phyloP scores from a whole-genome alignment of 2,888 invertebrate genomes.

The Mythimna lalbum region DNA sequence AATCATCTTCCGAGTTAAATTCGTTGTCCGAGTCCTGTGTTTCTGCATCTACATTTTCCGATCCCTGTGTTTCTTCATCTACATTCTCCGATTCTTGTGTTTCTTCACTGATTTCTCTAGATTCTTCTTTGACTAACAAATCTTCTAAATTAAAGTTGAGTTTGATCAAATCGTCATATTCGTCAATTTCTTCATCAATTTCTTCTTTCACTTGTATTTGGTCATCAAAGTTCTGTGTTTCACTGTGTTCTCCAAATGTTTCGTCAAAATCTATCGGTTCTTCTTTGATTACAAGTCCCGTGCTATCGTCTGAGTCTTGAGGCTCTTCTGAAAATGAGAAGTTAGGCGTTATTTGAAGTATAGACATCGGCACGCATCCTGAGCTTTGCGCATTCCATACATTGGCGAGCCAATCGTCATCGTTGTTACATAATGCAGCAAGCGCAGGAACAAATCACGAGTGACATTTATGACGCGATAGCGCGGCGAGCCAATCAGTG shows the following conservation, averaged over 20 bases:
- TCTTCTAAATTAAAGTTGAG: constrained; percentile 37
- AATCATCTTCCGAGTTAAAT: background rate
- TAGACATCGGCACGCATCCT: too few species aligned
- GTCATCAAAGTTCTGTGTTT: background rate
- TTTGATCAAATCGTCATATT: constrained; percentile 52
- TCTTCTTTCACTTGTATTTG: constrained; percentile 34
- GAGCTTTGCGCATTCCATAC: too few species aligned
- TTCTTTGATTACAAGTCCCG: constrained; percentile 33
- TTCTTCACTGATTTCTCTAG: background rate
- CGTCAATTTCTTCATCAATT: constrained; percentile 28
- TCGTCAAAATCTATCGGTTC: constrained; percentile 20
- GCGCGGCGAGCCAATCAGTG: too few species aligned
- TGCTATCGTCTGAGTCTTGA: background rate
- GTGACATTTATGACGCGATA: too few species aligned
- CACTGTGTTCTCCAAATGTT: background rate
- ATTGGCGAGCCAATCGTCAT: too few species aligned
- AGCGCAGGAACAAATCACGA: too few species aligned
- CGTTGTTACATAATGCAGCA: too few species aligned
- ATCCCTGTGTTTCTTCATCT: too few species aligned
- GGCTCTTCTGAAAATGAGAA: constrained; percentile 33
- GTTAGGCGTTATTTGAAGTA: too few species aligned
- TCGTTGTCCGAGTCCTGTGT: too few species aligned
- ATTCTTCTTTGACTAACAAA: constrained; percentile 24
- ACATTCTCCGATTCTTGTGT: background rate
- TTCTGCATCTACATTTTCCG: too few species aligned